Conservation (phyloP, 2,888 invertebrate genomes). For the Timandra comae region DNA sequence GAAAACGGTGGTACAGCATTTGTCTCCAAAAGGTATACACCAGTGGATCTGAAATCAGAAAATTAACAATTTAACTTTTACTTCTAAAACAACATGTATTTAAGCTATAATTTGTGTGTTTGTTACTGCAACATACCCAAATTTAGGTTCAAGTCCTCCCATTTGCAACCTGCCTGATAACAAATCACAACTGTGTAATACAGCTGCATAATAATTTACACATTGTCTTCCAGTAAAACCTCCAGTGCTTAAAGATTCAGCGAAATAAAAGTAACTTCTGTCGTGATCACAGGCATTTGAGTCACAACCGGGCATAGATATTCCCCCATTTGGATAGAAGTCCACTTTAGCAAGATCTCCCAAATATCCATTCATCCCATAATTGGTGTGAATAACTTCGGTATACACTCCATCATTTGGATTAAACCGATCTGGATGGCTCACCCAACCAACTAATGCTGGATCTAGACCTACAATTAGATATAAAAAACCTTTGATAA, state of each 20-base stretch:
- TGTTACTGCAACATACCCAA: slow-evolving; percentile 33
- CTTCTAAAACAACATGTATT: background rate
- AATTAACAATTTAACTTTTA: slow-evolving; percentile 1
- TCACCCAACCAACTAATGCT: slow-evolving; percentile 48
- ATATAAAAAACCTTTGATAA: background rate
- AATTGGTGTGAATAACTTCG: slow-evolving; percentile 56
- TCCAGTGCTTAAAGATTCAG: slow-evolving; percentile 41
- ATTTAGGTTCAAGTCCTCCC: slow-evolving; percentile 50
- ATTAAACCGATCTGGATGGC: slow-evolving; percentile 40
- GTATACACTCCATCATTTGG: slow-evolving; percentile 45
- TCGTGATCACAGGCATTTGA: slow-evolving; percentile 47
- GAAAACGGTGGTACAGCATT: slow-evolving; percentile 47
- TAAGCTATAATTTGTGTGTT: background rate
- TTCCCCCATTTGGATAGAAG: slow-evolving; percentile 54
- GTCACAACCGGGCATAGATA: slow-evolving; percentile 52
- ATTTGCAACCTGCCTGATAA: slow-evolving; percentile 41
- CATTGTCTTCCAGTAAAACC: slow-evolving; percentile 50
- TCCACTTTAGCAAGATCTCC: slow-evolving; percentile 45
- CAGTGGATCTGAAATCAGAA: slow-evolving; percentile 36
- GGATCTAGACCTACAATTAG: slow-evolving; percentile 44
- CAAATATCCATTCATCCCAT: slow-evolving; percentile 44
- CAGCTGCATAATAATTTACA: slow-evolving; percentile 41
- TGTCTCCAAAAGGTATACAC: slow-evolving; percentile 45
- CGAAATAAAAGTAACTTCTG: slow-evolving; percentile 45
- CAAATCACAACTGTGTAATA: slow-evolving; percentile 33